Evolutionary conservation across 2,113 vertebrate genomes (phyloP).

Genomic region (Oreotragus oreotragus): DNA sequence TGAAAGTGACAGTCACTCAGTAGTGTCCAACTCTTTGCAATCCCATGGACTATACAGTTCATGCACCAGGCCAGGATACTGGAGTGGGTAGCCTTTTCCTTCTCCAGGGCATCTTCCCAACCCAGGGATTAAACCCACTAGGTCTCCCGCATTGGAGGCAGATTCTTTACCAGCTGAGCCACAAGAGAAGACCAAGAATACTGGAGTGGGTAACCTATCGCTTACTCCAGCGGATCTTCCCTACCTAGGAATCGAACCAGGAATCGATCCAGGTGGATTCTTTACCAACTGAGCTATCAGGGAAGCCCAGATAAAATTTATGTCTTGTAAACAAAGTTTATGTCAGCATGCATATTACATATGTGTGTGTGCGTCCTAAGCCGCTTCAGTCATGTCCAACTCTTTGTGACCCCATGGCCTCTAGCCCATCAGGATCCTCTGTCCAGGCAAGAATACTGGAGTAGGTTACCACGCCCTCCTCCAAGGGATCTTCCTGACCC

Average conservation of each 20-base stretch:
- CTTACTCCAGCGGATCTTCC: background rate
- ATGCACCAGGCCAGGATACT: background rate
- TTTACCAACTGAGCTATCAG: background rate
- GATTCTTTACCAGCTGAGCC: background rate
- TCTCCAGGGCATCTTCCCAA: background rate
- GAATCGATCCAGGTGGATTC: background rate
- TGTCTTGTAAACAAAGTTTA: background rate
- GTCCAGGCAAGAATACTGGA: background rate
- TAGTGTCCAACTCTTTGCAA: background rate
- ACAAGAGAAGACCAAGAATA: background rate
- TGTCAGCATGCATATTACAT: background rate
- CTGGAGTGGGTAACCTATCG: background rate
- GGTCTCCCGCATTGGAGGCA: background rate
- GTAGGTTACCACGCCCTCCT: background rate
- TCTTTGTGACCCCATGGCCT: background rate
- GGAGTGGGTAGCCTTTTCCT: background rate
- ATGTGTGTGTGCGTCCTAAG: background rate
- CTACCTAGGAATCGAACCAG: background rate
- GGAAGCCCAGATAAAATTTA: background rate
- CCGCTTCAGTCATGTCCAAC: accelerated
- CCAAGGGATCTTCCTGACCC: background rate
- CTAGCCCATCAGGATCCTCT: background rate
- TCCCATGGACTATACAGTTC: background rate
- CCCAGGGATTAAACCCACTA: background rate
- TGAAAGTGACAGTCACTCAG: background rate